phyloP scores from a whole-genome alignment of 1,140 invertebrate genomes.

The Scaptomyza pallida region DNA sequence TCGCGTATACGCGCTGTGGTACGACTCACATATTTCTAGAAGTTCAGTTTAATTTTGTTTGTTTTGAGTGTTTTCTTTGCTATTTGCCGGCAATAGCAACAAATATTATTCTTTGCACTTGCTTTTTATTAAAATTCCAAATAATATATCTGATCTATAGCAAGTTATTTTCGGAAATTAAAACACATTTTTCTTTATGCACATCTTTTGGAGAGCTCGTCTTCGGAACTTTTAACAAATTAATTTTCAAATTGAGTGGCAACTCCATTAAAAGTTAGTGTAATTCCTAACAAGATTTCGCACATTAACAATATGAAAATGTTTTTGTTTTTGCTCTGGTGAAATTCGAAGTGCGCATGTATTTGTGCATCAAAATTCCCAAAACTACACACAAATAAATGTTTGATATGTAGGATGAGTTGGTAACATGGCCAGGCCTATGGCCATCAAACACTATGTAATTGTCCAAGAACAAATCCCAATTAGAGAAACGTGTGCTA shows the following conservation, averaged over 20 bases:
- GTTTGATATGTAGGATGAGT: not conserved
- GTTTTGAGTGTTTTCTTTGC: no score
- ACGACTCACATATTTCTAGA: not conserved
- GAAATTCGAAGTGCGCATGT: slow-evolving; percentile 57
- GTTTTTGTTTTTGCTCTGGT: slow-evolving; percentile 56
- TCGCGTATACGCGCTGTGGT: slow-evolving; percentile 54
- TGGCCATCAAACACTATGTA: slow-evolving; percentile 45
- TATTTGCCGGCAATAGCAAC: no score
- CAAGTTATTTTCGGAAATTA: no score
- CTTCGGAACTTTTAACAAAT: no score
- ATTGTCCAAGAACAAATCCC: slow-evolving; percentile 47
- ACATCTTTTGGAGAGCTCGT: no score
- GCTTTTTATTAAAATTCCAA: not conserved
- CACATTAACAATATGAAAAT: no score
- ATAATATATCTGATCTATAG: not conserved
- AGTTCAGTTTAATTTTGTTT: no score
- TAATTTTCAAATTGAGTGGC: no score
- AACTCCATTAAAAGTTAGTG: no score
- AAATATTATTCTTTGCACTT: not conserved
- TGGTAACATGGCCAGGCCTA: slow-evolving; percentile 34
- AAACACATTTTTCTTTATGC: no score
- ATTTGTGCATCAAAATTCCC: slow-evolving; percentile 51
- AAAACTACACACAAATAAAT: slow-evolving; percentile 43
- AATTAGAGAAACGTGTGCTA: not conserved
- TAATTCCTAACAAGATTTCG: no score